These are phyloP conservation scores for Meda fulgida DNA, from an alignment of 2,797 vertebrate genomes.

Conservation along the genomic window DNA sequence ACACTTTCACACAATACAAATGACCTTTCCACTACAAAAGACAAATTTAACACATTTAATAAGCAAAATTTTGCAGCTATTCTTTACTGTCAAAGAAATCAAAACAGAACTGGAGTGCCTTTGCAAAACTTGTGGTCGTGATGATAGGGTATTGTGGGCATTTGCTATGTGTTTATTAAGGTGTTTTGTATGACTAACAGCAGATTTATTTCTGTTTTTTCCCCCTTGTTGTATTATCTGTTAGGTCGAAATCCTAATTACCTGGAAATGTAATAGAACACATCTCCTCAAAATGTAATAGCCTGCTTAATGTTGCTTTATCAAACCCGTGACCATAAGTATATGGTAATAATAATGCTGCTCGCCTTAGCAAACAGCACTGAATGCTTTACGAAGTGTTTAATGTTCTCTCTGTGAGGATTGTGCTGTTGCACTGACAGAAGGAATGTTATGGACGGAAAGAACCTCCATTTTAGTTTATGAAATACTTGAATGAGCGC, in stretches of 20 bases:
- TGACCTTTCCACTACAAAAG: background rate
- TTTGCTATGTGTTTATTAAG: background rate
- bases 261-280: background rate
- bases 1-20: background rate
- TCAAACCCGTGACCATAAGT: background rate
- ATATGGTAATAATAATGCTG: background rate
- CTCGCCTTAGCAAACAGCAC: background rate
- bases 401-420: background rate
- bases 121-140: background rate
- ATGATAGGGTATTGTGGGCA: background rate
- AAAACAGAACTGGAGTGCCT: background rate
- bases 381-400: background rate
- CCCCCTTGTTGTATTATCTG: background rate
- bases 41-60: background rate
- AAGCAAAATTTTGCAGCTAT: background rate
- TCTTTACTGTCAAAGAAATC: background rate
- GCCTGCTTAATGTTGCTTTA: background rate
- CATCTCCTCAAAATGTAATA: background rate
- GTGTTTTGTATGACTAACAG: background rate
- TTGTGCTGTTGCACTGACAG: background rate
- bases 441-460: constrained; percentile 12
- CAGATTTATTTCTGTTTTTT: background rate
- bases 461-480: constrained; percentile 55
- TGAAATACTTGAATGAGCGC: constrained; percentile 39
- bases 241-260: background rate